These are phyloP conservation scores for Platyscapa corneri DNA, from an alignment of 1,140 invertebrate species.

Conservation along the genomic window DNA sequence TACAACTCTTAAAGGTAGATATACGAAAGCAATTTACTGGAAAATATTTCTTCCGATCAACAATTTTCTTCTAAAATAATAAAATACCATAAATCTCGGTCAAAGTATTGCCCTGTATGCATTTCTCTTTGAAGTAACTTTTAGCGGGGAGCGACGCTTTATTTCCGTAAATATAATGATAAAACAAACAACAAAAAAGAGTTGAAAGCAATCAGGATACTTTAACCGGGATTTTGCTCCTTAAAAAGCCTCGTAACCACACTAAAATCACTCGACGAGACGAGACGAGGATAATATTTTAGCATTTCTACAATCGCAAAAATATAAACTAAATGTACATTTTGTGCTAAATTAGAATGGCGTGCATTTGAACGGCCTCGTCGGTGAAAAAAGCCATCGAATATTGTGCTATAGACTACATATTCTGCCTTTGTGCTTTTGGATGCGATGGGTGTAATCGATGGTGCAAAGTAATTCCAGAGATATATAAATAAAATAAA, in stretches of 20 bases:
- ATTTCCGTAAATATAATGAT: not conserved
- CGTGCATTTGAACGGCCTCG: not conserved
- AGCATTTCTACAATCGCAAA: constrained; percentile 4
- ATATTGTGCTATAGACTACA: constrained; percentile 6
- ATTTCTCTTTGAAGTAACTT: not conserved
- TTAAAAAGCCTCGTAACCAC: not conserved
- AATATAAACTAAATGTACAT: constrained; percentile 9
- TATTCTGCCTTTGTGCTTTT: constrained; percentile 17
- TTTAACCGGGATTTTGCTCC: constrained; percentile 8
- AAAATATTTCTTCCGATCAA: constrained; percentile 20
- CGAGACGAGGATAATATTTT: constrained; percentile 14
- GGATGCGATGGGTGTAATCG: not conserved
- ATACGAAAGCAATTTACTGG: not conserved
- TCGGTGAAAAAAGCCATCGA: not conserved
- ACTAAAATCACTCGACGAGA: not conserved
- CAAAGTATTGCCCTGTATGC: not conserved
- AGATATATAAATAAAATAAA: not conserved
- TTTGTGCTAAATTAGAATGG: constrained; percentile 30
- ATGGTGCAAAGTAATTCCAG: not conserved
- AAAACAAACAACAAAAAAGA: constrained; percentile 6
- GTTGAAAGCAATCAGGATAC: not conserved
- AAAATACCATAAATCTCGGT: not conserved
- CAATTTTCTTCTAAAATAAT: constrained; percentile 10
- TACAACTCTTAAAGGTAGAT: not conserved
- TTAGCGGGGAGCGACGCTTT: not conserved